These are phyloP conservation scores for Ochropleura plecta DNA, from an alignment of 2,888 invertebrate genomes.

Conservation along the genomic window DNA sequence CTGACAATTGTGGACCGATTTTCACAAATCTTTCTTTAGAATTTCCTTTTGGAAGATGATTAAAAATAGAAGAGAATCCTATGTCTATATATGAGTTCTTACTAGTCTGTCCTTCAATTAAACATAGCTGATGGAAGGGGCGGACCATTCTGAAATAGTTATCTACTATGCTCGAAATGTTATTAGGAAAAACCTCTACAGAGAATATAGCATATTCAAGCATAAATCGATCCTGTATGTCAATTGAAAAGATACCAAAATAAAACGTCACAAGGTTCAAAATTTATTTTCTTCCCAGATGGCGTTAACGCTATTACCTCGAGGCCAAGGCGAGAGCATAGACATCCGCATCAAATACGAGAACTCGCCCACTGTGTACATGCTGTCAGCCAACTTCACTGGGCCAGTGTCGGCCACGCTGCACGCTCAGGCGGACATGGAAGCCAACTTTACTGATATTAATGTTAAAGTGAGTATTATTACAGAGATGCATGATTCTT, in stretches of 20 bases:
- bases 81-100: too few relatives aligned
- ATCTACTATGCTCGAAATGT: neutral
- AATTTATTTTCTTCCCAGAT: slow-evolving; percentile 71
- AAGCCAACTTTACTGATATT: slow-evolving; percentile 81
- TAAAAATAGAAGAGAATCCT: too few relatives aligned
- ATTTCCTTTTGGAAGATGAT: too few relatives aligned
- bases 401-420: slow-evolving; percentile 79
- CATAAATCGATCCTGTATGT: neutral
- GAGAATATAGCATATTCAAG: neutral
- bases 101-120: too few relatives aligned
- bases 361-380: slow-evolving; percentile 68
- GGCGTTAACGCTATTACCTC: slow-evolving; percentile 79
- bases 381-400: slow-evolving; percentile 77
- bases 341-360: slow-evolving; percentile 79
- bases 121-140: too few relatives aligned
- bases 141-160: neutral
- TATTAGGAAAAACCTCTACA: neutral
- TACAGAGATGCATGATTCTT: too few relatives aligned
- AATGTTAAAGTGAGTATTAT: slow-evolving; percentile 78
- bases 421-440: slow-evolving; percentile 77
- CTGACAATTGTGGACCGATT: too few relatives aligned
- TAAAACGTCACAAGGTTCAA: neutral
- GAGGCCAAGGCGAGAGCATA: slow-evolving; percentile 80
- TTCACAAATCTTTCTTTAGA: too few relatives aligned
- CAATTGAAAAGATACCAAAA: neutral